Conservation (phyloP, 2,113 vertebrate genomes). For the pig (Sus scrofa) region T2T-Sscrofa CM000827.6:104649001-104649500, state of each 20-base stretch:
- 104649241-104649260: neutral
- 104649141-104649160: neutral
- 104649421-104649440: neutral
- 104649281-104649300: neutral
- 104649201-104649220: neutral
- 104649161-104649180: fast-evolving
- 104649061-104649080: neutral
- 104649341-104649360: neutral
- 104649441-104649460: neutral
- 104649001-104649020: neutral
- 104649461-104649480: neutral
- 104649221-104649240: neutral
- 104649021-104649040: neutral
- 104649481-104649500: neutral
- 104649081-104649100: neutral
- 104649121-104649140: neutral
- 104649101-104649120: neutral
- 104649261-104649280: neutral
- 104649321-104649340: neutral
- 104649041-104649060: neutral
- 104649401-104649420: neutral
- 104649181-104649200: neutral
- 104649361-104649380: neutral
- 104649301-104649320: neutral
- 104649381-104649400: neutral